Evolutionary conservation across 2,113 vertebrate genomes (phyloP).

Genomic region (Chelonoidis abingdonii): DNA sequence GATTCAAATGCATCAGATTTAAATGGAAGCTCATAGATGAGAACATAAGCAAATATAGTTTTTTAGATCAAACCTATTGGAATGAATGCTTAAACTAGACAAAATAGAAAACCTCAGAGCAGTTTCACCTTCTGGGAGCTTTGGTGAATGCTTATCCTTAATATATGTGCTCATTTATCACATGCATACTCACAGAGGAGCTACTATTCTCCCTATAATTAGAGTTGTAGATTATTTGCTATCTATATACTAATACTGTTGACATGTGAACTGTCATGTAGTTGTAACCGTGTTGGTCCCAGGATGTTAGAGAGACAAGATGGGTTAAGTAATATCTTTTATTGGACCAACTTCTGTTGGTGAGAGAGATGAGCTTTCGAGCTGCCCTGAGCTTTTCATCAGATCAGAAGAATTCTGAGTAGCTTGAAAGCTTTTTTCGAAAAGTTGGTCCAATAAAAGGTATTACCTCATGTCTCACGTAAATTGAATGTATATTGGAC

Average conservation of each 20-base stretch:
- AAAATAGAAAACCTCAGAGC: constrained; percentile 52
- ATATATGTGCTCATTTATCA: constrained; percentile 45
- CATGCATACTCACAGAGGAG: background rate
- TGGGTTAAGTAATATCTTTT: background rate
- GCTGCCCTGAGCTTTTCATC: background rate
- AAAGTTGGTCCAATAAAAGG: background rate
- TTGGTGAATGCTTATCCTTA: constrained; percentile 17
- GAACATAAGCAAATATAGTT: background rate
- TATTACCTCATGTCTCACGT: background rate
- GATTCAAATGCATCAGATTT: constrained; percentile 46
- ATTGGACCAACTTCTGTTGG: background rate
- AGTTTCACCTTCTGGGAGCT: constrained; percentile 48
- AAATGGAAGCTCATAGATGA: constrained; percentile 20
- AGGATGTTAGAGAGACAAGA: background rate
- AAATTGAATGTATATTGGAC: background rate
- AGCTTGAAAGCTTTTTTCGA: too few species aligned
- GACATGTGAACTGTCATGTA: constrained; percentile 33
- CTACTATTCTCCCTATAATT: constrained; percentile 61
- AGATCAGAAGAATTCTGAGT: background rate
- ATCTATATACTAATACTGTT: constrained; percentile 36
- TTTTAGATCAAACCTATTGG: constrained; percentile 45
- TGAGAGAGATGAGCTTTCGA: background rate
- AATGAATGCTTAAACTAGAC: constrained; percentile 58
- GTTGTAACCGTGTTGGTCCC: background rate
- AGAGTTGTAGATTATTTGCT: constrained; percentile 55